Conservation (phyloP, 2,797 vertebrate genomes). For the Microcaecilia unicolor region DNA sequence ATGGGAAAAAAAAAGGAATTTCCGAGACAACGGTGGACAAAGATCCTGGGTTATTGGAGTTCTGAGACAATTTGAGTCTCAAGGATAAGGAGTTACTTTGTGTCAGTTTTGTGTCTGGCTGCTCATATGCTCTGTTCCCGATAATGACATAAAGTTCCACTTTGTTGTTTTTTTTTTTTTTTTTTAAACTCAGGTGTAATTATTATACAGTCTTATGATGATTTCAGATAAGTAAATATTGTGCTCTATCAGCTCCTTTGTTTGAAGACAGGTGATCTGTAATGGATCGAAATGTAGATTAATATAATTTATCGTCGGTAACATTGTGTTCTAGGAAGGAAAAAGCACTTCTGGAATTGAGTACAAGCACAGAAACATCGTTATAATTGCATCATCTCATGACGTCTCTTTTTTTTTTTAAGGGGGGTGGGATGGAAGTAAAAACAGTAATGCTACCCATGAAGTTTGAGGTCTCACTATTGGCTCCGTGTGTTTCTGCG, state of each 20-base stretch:
- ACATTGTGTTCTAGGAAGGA: slow-evolving; percentile 43
- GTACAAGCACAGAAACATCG: slow-evolving; percentile 58
- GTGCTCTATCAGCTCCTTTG: slow-evolving; percentile 44
- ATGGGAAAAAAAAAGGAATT: slow-evolving; percentile 25
- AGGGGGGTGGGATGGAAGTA: too few relatives aligned
- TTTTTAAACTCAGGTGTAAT: slow-evolving; percentile 69
- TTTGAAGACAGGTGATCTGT: slow-evolving; percentile 47
- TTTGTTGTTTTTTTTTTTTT: slow-evolving; percentile 48
- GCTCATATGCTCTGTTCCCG: slow-evolving; percentile 35
- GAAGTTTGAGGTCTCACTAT: slow-evolving; percentile 28
- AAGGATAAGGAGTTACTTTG: slow-evolving; percentile 18
- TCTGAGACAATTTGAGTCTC: slow-evolving; percentile 21
- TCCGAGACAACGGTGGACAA: slow-evolving; percentile 28
- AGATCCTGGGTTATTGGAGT: slow-evolving; percentile 31
- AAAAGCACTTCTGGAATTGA: slow-evolving; percentile 48
- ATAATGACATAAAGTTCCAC: slow-evolving; percentile 48
- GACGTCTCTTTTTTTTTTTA: slow-evolving; percentile 37
- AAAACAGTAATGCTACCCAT: slow-evolving; percentile 39
- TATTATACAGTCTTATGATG: slow-evolving; percentile 56
- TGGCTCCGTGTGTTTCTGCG: slow-evolving; percentile 26
- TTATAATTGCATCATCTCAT: slow-evolving; percentile 61
- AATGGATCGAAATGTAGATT: slow-evolving; percentile 48
- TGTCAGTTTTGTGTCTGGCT: slow-evolving; percentile 46
- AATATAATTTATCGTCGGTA: slow-evolving; percentile 61
- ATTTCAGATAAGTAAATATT: slow-evolving; percentile 57